Evolutionary conservation across 2,888 invertebrate genomes (phyloP).

Genomic region (Tridacna crocea): DNA sequence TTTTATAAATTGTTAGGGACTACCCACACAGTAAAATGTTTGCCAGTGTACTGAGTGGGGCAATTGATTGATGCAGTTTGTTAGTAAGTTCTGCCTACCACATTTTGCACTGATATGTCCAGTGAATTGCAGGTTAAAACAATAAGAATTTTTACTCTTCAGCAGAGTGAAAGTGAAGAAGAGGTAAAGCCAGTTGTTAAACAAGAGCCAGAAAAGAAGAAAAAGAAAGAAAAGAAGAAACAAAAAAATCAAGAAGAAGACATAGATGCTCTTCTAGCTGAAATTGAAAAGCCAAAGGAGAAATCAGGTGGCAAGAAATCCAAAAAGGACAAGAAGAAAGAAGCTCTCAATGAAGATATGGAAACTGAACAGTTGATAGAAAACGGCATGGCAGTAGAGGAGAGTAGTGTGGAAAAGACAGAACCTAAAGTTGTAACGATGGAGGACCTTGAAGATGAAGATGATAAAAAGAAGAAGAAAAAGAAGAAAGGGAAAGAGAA

Average conservation of each 20-base stretch:
- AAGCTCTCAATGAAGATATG: constrained; percentile 37
- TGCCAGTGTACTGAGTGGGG: too few relatives aligned
- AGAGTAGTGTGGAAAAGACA: constrained; percentile 40
- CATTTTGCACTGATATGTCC: too few relatives aligned
- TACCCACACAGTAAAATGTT: too few relatives aligned
- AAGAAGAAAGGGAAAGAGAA: constrained; percentile 73
- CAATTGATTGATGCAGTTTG: too few relatives aligned
- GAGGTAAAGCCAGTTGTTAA: constrained; percentile 20
- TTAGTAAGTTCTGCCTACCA: too few relatives aligned
- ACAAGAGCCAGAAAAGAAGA: constrained; percentile 53
- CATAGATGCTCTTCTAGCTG: constrained; percentile 82
- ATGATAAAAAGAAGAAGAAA: constrained; percentile 64
- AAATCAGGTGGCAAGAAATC: constrained; percentile 71
- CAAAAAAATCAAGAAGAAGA: constrained; percentile 78
- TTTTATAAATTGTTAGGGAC: too few relatives aligned
- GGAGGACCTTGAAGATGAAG: constrained; percentile 65
- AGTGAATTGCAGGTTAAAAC: too few relatives aligned
- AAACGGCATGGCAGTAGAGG: neutral
- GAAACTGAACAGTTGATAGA: constrained; percentile 44
- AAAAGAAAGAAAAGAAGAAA: constrained; percentile 74
- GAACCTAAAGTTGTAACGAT: constrained; percentile 65
- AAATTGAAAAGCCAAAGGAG: constrained; percentile 77
- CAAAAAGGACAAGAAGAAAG: constrained; percentile 67
- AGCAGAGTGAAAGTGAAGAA: constrained; percentile 47
- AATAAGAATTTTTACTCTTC: neutral